Conservation (phyloP, 2,113 vertebrate species). For the Fulica atra region DNA sequence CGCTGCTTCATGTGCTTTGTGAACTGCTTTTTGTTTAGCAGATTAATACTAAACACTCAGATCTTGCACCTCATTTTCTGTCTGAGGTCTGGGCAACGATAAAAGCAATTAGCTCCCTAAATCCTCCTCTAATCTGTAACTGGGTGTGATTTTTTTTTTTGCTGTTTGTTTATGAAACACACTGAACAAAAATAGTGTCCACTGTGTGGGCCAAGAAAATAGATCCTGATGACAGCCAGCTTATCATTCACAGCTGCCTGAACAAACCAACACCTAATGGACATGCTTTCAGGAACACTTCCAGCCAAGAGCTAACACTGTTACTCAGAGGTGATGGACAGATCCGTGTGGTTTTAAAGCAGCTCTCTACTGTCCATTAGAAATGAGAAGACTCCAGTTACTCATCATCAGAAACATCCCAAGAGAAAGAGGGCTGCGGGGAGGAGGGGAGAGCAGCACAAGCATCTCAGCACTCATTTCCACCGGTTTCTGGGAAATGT, state of each 20-base stretch:
- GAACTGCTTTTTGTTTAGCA: neutral
- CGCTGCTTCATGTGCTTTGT: neutral
- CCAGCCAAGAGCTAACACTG: neutral
- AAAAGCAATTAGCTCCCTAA: slow-evolving; percentile 40
- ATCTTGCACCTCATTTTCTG: slow-evolving; percentile 19
- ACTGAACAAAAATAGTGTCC: neutral
- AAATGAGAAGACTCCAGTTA: neutral
- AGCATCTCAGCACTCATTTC: neutral
- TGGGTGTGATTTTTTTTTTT: neutral
- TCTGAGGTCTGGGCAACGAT: neutral
- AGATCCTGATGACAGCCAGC: neutral
- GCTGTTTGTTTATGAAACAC: slow-evolving; percentile 7
- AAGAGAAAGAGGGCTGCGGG: neutral
- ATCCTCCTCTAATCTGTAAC: slow-evolving; percentile 26
- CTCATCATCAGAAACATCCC: neutral
- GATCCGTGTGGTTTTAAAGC: neutral
- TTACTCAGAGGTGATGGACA: neutral
- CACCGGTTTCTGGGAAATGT: neutral
- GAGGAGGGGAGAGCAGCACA: neutral
- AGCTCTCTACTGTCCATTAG: neutral
- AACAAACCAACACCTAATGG: neutral
- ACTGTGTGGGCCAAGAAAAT: neutral
- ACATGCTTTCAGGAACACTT: neutral
- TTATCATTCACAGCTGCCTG: slow-evolving; percentile 50
- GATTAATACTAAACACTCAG: neutral